Percentiles rank a stretch among this genome's conserved stretches.
Evolutionary conservation across 1,140 invertebrate species (phyloP).

Genomic region (Drosophila sulfurigaster): DNA sequence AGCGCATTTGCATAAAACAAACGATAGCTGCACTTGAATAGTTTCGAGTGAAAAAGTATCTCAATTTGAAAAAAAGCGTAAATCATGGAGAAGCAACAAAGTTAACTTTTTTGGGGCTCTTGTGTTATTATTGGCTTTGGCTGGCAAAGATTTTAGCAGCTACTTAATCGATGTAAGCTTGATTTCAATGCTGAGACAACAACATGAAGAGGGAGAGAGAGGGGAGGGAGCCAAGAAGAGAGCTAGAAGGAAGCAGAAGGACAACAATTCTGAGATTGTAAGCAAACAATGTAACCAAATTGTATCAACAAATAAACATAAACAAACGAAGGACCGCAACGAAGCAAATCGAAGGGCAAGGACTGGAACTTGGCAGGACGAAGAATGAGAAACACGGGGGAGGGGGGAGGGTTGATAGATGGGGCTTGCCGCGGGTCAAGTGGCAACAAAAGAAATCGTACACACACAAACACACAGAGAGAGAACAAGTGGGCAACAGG

Average conservation of each 20-base stretch:
- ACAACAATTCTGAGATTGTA: constrained; percentile 72
- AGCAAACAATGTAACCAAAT: constrained; percentile 82
- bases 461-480: constrained; percentile 9
- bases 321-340: constrained; percentile 61
- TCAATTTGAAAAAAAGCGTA: not conserved
- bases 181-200: constrained; percentile 58
- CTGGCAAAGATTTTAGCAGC: constrained; percentile 61
- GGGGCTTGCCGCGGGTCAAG: constrained; percentile 71
- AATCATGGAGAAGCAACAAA: constrained; percentile 1
- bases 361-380: constrained; percentile 9
- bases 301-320: constrained; percentile 82
- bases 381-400: not conserved
- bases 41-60: not conserved
- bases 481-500: constrained; percentile 44
- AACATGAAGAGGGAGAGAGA: constrained; percentile 17
- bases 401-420: constrained; percentile 23
- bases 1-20: not conserved
- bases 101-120: constrained; percentile 4
- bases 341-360: constrained; percentile 32
- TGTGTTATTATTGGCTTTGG: constrained; percentile 51
- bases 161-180: constrained; percentile 78
- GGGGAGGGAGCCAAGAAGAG: not conserved
- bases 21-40: not conserved
- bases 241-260: constrained; percentile 10
- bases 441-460: constrained; percentile 73